A percentile compares a stretch with the other conserved stretches of the same genome.
These are phyloP conservation scores for Hypselothyrea guttata DNA, from an alignment of 2,888 invertebrate species.

Conservation along the genomic window DNA sequence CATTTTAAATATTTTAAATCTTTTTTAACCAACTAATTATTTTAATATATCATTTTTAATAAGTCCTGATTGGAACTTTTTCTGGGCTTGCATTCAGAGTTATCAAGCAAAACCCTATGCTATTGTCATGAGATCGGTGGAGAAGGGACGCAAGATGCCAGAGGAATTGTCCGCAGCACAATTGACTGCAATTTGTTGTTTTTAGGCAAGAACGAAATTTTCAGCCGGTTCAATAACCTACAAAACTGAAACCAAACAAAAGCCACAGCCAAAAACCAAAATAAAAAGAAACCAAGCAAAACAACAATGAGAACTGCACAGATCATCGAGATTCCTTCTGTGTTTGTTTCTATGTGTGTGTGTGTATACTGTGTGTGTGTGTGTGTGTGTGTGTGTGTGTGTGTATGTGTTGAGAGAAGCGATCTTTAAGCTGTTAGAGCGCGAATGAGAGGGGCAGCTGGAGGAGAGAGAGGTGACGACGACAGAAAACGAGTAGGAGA, in stretches of 20 bases:
- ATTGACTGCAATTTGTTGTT: conserved; percentile 73
- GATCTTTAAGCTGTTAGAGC: conserved; percentile 44
- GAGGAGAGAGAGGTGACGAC: conserved; percentile 2
- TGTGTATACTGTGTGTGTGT: conserved; percentile 12
- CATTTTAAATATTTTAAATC: too few relatives aligned
- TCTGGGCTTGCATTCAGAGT: too few relatives aligned
- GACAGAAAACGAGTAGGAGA: conserved; percentile 4
- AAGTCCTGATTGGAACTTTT: too few relatives aligned
- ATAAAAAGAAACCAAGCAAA: conserved; percentile 39
- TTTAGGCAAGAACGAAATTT: conserved; percentile 67
- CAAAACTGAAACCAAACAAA: conserved; percentile 67
- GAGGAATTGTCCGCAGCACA: conserved; percentile 56
- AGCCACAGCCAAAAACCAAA: conserved; percentile 38
- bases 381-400: conserved; percentile 4
- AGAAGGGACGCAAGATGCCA: conserved; percentile 45
- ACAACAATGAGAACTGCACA: conserved; percentile 31
- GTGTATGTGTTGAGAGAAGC: neutral
- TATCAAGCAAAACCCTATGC: neutral
- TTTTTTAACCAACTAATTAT: too few relatives aligned
- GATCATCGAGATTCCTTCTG: conserved; percentile 50
- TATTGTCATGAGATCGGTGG: conserved; percentile 10
- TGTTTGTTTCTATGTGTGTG: conserved; percentile 19
- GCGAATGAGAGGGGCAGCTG: conserved; percentile 6
- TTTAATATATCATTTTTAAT: too few relatives aligned
- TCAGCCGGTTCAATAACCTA: conserved; percentile 71